Evolutionary conservation across 2,888 invertebrate genomes (phyloP).

Genomic region (Megalurothrips usitatus): DNA sequence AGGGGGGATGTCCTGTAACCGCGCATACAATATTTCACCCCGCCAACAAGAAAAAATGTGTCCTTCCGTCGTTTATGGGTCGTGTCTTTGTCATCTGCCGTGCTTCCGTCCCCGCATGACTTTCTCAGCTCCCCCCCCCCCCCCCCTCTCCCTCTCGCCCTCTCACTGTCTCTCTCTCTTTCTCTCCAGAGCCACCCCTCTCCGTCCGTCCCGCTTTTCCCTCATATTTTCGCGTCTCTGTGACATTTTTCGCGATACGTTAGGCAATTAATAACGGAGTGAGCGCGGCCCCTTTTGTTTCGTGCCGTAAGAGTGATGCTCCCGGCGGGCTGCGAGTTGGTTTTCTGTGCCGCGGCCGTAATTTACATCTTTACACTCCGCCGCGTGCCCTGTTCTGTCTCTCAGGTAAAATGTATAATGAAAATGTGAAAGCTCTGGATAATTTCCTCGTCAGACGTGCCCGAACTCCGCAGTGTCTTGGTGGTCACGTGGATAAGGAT

Average conservation of each 20-base stretch:
- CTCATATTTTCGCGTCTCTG: conserved; percentile 18
- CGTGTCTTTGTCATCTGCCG: conserved; percentile 22
- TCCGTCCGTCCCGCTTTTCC: background rate
- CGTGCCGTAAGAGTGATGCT: background rate
- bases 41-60: conserved; percentile 25
- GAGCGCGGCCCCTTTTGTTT: background rate
- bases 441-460: no score
- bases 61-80: conserved; percentile 26
- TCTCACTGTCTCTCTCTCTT: background rate
- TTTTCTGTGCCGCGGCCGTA: no score
- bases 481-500: no score
- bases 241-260: conserved; percentile 19
- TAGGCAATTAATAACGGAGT: conserved; percentile 8
- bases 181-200: background rate
- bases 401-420: no score
- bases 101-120: conserved; percentile 18
- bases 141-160: background rate
- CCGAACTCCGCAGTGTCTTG: no score
- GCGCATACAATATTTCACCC: conserved; percentile 26
- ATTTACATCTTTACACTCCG: no score
- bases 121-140: background rate
- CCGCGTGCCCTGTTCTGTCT: no score
- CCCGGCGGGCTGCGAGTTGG: no score
- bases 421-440: no score
- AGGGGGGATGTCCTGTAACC: conserved; percentile 1